These are phyloP conservation scores for Aix galericulata DNA, from an alignment of 2,113 vertebrate genomes.

Conservation along the genomic window DNA sequence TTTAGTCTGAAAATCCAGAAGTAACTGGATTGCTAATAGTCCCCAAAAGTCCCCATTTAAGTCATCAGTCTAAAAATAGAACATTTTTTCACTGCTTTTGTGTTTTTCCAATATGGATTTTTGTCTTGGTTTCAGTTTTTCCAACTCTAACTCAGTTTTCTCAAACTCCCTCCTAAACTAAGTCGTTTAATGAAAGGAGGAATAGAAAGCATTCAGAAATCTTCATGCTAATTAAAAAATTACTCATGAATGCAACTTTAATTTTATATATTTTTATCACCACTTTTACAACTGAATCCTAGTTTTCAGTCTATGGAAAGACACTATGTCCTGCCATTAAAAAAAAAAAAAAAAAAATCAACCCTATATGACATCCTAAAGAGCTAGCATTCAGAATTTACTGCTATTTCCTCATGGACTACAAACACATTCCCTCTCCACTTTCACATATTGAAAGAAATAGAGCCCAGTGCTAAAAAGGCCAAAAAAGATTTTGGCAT, in stretches of 20 bases:
- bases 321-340: background rate
- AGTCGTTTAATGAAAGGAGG: background rate
- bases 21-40: background rate
- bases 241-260: background rate
- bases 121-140: background rate
- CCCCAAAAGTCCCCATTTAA: background rate
- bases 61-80: background rate
- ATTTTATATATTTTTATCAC: background rate
- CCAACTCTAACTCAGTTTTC: background rate
- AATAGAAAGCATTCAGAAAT: background rate
- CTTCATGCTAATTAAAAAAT: background rate
- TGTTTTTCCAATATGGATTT: background rate
- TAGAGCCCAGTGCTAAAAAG: background rate
- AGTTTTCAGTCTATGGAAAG: background rate
- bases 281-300: background rate
- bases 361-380: background rate
- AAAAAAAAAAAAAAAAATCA: background rate
- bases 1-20: background rate
- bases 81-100: background rate
- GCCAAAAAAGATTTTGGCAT: slow-evolving; percentile 5
- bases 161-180: background rate
- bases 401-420: background rate
- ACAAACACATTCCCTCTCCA: background rate
- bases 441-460: slow-evolving; percentile 9
- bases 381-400: slow-evolving; percentile 22